Percentiles rank a stretch among this genome's conserved stretches.
Evolutionary conservation across 2,888 invertebrate species (phyloP).

Genomic region (Plemyria rubiginata): DNA sequence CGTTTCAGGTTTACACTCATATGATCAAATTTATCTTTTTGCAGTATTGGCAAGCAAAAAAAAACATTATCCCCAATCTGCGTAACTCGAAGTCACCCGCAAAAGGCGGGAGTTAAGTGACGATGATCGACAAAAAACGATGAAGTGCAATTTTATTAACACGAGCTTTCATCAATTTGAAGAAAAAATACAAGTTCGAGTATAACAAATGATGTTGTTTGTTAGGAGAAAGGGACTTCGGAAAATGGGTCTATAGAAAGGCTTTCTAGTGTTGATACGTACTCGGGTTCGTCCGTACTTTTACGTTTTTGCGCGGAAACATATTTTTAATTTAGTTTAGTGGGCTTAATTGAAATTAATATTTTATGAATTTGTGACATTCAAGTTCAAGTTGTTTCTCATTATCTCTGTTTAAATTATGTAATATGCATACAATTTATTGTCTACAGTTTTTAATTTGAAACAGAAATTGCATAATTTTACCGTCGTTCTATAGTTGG

Average conservation of each 20-base stretch:
- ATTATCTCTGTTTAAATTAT: not conserved
- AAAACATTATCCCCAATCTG: constrained; percentile 1
- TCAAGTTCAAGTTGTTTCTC: not conserved
- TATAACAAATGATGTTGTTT: constrained; percentile 84
- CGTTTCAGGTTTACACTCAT: too few species aligned
- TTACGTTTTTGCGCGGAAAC: constrained; percentile 19
- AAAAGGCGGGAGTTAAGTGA: constrained; percentile 71
- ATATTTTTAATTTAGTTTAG: not conserved
- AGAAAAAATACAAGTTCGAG: constrained; percentile 75
- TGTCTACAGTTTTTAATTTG: too few species aligned
- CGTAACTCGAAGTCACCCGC: constrained; percentile 50
- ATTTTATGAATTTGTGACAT: not conserved
- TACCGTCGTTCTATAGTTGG: too few species aligned
- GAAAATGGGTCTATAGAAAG: constrained; percentile 61
- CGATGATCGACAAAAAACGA: constrained; percentile 84
- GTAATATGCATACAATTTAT: too few species aligned
- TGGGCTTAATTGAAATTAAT: not conserved
- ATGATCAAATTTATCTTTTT: not conserved
- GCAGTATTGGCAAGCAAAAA: not conserved
- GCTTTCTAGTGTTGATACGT: constrained; percentile 30
- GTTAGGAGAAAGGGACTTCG: constrained; percentile 58
- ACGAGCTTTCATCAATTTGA: constrained; percentile 75
- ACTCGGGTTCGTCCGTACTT: constrained; percentile 17
- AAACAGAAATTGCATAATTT: too few species aligned
- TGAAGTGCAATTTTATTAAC: constrained; percentile 84